These are phyloP conservation scores for Psilanteris sp. DNA, from an alignment of 1,140 invertebrate genomes.

Conservation along the genomic window DNA sequence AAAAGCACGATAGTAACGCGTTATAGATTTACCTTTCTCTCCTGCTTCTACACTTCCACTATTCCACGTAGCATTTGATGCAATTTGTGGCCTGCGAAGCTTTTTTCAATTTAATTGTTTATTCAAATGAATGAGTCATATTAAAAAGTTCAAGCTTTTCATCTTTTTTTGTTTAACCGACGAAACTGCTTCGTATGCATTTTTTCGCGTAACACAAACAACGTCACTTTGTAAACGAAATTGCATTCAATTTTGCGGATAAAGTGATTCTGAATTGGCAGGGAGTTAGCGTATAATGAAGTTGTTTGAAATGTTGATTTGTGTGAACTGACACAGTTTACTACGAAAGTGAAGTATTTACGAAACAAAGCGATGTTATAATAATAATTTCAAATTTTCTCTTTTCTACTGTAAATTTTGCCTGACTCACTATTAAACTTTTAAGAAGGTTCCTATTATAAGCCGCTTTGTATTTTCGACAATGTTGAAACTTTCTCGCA, in stretches of 20 bases:
- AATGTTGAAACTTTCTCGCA: conserved; percentile 48
- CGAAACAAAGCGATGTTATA: conserved; percentile 22
- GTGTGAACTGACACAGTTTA: conserved; percentile 16
- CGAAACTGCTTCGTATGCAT: conserved; percentile 1
- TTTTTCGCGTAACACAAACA: conserved; percentile 12
- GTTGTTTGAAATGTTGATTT: conserved; percentile 34
- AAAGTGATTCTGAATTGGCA: conserved; percentile 18
- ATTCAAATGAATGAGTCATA: conserved; percentile 18
- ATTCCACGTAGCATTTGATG: too few species aligned
- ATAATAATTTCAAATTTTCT: conserved; percentile 42
- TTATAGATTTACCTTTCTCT: background rate
- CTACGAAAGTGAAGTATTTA: conserved; percentile 17
- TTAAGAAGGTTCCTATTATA: conserved; percentile 35
- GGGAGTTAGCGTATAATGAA: conserved; percentile 21
- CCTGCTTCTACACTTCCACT: too few species aligned
- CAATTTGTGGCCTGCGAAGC: background rate
- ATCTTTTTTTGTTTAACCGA: background rate
- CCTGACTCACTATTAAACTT: conserved; percentile 42
- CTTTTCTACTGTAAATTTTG: conserved; percentile 35
- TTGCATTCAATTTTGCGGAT: conserved; percentile 19
- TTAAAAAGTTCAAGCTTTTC: conserved; percentile 22
- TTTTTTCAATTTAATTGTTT: conserved; percentile 26
- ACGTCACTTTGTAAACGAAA: conserved; percentile 13
- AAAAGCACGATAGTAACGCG: background rate
- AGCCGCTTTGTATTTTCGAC: conserved; percentile 52